Evolutionary conservation across 2,113 vertebrate genomes (phyloP).

Genomic region (Hypocryptadius cinnamomeus): DNA sequence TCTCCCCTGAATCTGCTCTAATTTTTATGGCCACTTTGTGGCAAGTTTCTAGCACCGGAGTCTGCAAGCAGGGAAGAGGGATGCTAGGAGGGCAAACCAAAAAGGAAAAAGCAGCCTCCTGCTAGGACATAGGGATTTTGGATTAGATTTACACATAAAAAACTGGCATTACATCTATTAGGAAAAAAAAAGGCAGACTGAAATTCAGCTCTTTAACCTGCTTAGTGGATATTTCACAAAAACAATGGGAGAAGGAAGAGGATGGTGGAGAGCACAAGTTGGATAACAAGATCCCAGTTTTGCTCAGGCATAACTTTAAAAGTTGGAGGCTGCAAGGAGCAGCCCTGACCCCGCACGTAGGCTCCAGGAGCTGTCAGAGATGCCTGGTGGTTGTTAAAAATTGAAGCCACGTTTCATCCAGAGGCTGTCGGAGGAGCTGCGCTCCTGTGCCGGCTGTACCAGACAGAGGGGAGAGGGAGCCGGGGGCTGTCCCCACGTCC

Average conservation of each 20-base stretch:
- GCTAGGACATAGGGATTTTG: not conserved
- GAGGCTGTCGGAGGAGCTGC: not conserved
- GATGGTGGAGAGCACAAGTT: not conserved
- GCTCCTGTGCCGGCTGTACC: not conserved
- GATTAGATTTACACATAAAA: not conserved
- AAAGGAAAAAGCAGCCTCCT: not conserved
- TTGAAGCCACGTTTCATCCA: not conserved
- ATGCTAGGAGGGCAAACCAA: not conserved
- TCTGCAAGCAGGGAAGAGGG: not conserved
- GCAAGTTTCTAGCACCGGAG: not conserved
- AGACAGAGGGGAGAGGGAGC: not conserved
- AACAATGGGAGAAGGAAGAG: not conserved
- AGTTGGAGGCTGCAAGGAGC: constrained; percentile 4
- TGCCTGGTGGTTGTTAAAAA: not conserved
- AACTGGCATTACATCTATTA: not conserved
- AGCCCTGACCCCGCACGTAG: not conserved
- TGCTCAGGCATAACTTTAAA: not conserved
- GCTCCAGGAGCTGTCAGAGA: not conserved
- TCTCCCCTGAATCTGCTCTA: not conserved
- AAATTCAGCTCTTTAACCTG: not conserved
- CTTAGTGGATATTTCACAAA: not conserved
- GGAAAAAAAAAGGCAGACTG: not conserved
- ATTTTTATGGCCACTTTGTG: not conserved
- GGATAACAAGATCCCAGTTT: not conserved
- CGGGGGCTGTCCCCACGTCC: not conserved